Evolutionary conservation across 2,888 invertebrate genomes (phyloP), one percentile per base, ranked within the genome.

Genomic region (Alsophila aescularia): DNA sequence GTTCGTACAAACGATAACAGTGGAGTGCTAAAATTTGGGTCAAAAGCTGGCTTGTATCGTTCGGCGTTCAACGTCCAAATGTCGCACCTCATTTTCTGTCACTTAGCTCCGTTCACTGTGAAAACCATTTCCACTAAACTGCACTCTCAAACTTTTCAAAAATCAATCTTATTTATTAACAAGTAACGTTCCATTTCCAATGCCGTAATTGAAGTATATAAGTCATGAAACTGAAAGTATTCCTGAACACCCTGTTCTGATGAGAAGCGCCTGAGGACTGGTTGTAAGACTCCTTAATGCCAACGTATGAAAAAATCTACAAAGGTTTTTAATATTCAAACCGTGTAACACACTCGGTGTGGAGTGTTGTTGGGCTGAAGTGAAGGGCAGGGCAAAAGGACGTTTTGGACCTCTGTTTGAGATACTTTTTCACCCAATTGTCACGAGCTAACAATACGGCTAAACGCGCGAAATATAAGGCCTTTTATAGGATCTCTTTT

Each of bases 81-180:
- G 81, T 83, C 80, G 72, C 85, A 83, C 81, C 85, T 84, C 83
- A 83, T 86, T 87, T 83, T 84, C 77, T 75, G 75, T 77, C 82
- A 85, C 81, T 85, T 81, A 79, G 75, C 72, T 72, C 60, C 62
- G 16, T 31, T 44, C 45, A 45, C 36, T 35, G 35, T 40, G 36
- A 37, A 27, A 24, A 69, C 70, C 62, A 60, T 68, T 67, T 66
- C 61, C 58, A 70, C 70, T 57, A 64, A 70, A 76, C 70, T 69
- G 62, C 63, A 62, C 58, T 57, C 35, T 31, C 2, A 12, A 13
- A 13, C 2, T 24, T 29, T 21, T 10, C 35, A 10, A 81, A 77
- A 69, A 41, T 63, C 47, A 49, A 62, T 67, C 69, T 64, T 73
- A 64, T 41, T 12, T 12, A 8, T 10, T 7, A 32, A 10, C 24